Percentiles rank a stretch among this genome's conserved stretches.
phyloP scores from a whole-genome alignment of 2,797 vertebrate species.

The Chiroxiphia lanceolata region DNA sequence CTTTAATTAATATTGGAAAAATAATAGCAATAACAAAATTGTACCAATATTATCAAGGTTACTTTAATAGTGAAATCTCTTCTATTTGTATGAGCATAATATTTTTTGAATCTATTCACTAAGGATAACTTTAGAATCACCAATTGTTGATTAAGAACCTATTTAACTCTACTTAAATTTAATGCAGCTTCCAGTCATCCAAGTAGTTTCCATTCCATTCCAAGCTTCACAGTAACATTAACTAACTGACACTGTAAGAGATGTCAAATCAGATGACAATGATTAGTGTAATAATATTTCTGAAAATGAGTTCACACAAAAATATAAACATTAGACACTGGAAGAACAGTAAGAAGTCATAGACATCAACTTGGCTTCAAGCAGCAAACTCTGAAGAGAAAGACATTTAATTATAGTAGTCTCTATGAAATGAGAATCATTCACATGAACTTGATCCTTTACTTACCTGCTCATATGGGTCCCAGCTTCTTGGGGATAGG shows the following conservation, averaged over 20 bases:
- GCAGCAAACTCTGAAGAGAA: not conserved
- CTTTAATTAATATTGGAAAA: not conserved
- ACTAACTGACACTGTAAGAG: not conserved
- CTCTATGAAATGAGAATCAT: not conserved
- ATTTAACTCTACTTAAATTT: conserved; percentile 11
- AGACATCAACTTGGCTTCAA: not conserved
- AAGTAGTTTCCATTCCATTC: not conserved
- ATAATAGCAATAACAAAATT: not conserved
- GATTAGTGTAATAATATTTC: not conserved
- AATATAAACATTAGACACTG: not conserved
- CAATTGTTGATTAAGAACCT: not conserved
- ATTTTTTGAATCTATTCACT: not conserved
- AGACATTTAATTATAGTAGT: not conserved
- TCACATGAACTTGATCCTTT: not conserved
- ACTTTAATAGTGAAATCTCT: not conserved
- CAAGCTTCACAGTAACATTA: not conserved
- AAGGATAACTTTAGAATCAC: not conserved
- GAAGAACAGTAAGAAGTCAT: not conserved
- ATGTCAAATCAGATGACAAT: not conserved
- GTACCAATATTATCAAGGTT: not conserved
- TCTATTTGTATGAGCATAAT: not conserved
- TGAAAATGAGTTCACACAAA: not conserved
- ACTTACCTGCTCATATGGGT: not conserved
- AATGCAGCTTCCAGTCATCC: not conserved
- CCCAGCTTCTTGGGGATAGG: not conserved